Evolutionary conservation across 2,113 vertebrate genomes (phyloP).

Genomic region (Caretta caretta): DNA sequence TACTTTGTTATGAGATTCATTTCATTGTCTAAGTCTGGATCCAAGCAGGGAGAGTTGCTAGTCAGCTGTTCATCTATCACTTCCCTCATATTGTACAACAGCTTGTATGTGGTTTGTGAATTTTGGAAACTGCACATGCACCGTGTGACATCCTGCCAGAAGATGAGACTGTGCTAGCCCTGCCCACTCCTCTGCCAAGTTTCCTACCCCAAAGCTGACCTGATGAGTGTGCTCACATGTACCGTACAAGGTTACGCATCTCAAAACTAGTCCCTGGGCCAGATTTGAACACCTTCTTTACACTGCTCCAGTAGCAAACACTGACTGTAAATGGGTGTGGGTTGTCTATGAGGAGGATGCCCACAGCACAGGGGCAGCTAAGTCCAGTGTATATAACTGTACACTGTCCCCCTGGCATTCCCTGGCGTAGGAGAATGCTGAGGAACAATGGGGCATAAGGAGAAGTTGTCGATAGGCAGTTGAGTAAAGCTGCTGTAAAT

Average conservation of each 20-base stretch:
- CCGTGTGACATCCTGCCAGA: not conserved
- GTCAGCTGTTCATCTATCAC: not conserved
- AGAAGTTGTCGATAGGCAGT: not conserved
- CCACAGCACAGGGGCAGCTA: not conserved
- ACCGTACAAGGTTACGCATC: not conserved
- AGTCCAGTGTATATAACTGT: not conserved
- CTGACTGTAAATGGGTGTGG: not conserved
- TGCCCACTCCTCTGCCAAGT: not conserved
- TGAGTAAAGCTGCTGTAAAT: slow-evolving; percentile 3
- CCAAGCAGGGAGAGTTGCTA: not conserved
- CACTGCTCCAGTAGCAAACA: not conserved
- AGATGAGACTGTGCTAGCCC: not conserved
- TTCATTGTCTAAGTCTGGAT: not conserved
- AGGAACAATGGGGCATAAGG: not conserved
- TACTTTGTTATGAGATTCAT: not conserved
- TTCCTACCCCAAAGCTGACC: not conserved
- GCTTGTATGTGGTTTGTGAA: not conserved
- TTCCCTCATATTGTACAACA: not conserved
- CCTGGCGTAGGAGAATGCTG: not conserved
- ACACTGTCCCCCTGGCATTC: not conserved
- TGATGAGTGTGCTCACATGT: not conserved
- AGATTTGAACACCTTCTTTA: slow-evolving; percentile 20
- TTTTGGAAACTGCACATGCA: not conserved
- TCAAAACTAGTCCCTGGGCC: not conserved
- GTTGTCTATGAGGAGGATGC: not conserved